phyloP scores from a whole-genome alignment of 2,113 vertebrate genomes.

The Festucalex cinctus region DNA sequence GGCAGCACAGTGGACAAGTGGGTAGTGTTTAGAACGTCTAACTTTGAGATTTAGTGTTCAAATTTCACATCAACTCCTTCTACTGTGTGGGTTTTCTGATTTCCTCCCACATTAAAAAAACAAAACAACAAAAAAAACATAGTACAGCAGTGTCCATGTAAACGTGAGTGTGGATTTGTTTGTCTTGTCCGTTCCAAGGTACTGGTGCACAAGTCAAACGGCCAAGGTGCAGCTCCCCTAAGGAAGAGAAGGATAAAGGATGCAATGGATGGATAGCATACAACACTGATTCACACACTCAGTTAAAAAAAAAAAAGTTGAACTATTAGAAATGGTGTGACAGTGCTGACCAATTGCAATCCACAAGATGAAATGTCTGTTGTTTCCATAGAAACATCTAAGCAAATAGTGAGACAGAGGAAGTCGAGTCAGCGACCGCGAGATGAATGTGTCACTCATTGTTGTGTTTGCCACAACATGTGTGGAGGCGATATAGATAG shows the following conservation, averaged over 20 bases:
- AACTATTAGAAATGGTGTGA: not conserved
- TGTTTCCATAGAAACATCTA: conserved; percentile 47
- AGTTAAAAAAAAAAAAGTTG: not conserved
- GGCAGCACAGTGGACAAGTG: not conserved
- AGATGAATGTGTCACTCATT: not conserved
- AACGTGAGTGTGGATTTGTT: not conserved
- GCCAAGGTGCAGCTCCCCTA: too few relatives aligned
- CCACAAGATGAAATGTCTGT: conserved; percentile 3
- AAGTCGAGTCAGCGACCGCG: conserved; percentile 29
- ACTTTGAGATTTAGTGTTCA: not conserved
- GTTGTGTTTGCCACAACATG: not conserved
- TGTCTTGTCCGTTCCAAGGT: not conserved
- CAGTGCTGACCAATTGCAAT: not conserved
- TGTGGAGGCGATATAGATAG: not conserved
- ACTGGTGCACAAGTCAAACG: too few relatives aligned
- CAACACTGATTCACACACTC: too few relatives aligned
- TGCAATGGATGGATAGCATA: too few relatives aligned
- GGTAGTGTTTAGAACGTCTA: not conserved
- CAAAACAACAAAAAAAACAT: too few relatives aligned
- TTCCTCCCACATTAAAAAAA: not conserved
- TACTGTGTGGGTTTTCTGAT: not conserved
- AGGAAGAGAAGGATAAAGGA: too few relatives aligned
- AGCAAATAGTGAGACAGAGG: conserved; percentile 26
- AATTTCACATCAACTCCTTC: not conserved
- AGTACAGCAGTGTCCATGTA: not conserved